Conservation (phyloP, 35 echinoderm and acorn worm species). For the Patiria miniata region DNA sequence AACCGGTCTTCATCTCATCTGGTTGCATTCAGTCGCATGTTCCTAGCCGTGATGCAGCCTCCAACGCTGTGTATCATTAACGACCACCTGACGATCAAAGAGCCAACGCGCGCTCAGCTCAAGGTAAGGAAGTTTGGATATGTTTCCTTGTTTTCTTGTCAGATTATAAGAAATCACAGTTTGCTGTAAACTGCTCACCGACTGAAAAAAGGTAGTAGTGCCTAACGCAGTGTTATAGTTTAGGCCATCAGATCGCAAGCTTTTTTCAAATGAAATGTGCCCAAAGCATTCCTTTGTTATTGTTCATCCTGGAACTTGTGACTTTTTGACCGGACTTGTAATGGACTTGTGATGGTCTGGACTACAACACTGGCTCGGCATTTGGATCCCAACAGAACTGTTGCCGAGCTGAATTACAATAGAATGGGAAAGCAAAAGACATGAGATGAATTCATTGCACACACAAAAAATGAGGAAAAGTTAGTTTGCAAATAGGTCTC, state of each 20-base stretch:
- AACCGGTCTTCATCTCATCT: background rate
- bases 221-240: background rate
- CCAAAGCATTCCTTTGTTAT: no score
- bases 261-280: no score
- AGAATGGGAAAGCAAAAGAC: no score
- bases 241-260: background rate
- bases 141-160: background rate
- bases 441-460: no score
- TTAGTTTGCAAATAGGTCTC: no score
- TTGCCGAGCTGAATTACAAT: no score
- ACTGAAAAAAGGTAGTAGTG: background rate
- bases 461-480: no score
- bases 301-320: background rate
- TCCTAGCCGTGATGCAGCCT: slow-evolving; percentile 31
- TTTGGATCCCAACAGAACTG: no score
- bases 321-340: background rate
- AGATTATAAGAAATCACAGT: background rate
- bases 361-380: no score
- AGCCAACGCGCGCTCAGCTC: slow-evolving; percentile 40
- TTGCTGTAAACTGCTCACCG: background rate
- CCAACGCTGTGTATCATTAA: slow-evolving; percentile 44
- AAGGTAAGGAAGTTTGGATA: slow-evolving; percentile 27
- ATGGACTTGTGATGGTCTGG: no score
- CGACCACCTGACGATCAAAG: slow-evolving; percentile 54
- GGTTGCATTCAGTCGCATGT: slow-evolving; percentile 43